Conservation (phyloP, 2,888 invertebrate genomes). For the Lasioglossum lativentre region DNA sequence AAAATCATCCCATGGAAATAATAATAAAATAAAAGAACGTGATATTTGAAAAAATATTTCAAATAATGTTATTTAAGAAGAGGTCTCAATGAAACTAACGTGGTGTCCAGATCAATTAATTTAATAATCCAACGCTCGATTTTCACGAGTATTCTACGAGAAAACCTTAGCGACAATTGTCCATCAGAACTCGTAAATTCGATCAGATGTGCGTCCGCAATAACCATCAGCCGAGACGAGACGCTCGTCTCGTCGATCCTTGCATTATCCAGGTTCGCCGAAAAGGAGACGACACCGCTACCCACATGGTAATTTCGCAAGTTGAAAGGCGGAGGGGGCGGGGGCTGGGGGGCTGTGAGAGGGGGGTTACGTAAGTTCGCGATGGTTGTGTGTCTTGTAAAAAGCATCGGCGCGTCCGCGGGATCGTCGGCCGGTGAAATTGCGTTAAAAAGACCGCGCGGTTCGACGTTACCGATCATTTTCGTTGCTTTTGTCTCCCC, state of each 20-base stretch:
- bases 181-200: not conserved
- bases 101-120: no score
- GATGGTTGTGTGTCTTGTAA: conserved; percentile 5
- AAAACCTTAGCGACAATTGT: not conserved
- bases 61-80: no score
- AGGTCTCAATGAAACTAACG: no score
- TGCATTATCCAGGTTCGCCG: conserved; percentile 18
- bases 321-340: not conserved
- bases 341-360: not conserved
- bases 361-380: conserved; percentile 55
- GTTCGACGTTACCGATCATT: conserved; percentile 1
- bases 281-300: conserved; percentile 55
- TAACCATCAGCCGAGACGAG: not conserved
- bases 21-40: no score
- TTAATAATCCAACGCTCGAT: no score
- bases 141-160: not conserved
- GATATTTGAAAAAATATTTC: no score
- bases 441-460: conserved; percentile 18
- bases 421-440: conserved; percentile 32
- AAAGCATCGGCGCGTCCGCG: conserved; percentile 5
- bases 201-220: not conserved
- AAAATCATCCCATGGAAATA: no score
- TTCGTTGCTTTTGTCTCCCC: not conserved
- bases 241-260: not conserved
- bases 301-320: conserved; percentile 54